Percentiles rank a stretch among this genome's conserved stretches.
Evolutionary conservation across 2,113 vertebrate species (phyloP).

Genomic region (Caloenas nicobarica): DNA sequence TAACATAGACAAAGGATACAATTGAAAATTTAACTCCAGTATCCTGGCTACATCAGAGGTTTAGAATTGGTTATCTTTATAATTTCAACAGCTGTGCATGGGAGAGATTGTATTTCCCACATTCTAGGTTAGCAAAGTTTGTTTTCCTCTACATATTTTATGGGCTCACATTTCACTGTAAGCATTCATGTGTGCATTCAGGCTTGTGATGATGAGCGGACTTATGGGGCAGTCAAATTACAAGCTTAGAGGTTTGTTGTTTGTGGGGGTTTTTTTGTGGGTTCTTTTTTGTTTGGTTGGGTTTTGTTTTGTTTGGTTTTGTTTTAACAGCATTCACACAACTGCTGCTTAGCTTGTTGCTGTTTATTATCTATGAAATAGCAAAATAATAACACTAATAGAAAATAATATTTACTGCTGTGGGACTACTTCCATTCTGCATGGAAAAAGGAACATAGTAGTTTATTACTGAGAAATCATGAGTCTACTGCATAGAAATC

Average conservation of each 20-base stretch:
- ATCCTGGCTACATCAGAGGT: background rate
- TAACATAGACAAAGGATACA: background rate
- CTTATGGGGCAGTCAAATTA: background rate
- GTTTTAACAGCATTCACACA: background rate
- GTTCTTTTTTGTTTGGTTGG: too few species aligned
- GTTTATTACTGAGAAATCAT: background rate
- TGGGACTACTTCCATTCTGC: background rate
- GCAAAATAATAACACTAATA: background rate
- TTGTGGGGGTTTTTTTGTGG: too few species aligned
- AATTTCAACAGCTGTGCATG: background rate
- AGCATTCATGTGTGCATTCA: background rate
- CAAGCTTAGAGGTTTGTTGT: background rate
- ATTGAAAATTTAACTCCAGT: background rate
- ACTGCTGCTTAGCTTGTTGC: conserved; percentile 7
- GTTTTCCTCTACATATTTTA: background rate
- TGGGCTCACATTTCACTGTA: background rate
- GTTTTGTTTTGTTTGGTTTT: background rate
- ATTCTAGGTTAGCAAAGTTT: background rate
- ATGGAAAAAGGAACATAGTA: background rate
- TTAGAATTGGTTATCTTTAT: background rate
- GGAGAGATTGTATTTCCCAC: background rate
- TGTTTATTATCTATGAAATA: background rate
- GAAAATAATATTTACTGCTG: conserved; percentile 3
- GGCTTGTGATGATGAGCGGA: background rate
- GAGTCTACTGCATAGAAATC: background rate